Evolutionary conservation across 2,797 vertebrate species (phyloP).

Genomic region (Argentina silus): DNA sequence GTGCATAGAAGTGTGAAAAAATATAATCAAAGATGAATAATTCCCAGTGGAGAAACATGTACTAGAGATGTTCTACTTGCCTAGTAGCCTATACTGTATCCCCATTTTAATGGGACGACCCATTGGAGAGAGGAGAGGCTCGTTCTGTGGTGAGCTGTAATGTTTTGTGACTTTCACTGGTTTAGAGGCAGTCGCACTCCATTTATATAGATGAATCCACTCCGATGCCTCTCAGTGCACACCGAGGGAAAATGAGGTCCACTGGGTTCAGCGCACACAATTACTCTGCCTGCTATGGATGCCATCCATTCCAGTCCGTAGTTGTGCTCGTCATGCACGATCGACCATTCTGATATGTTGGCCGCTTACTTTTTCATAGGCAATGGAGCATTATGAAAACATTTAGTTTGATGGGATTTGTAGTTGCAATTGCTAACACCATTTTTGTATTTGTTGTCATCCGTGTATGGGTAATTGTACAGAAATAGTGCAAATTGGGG

Average conservation of each 20-base stretch:
- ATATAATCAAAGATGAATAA: neutral
- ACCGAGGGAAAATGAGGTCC: constrained; percentile 14
- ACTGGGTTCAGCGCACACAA: constrained; percentile 12
- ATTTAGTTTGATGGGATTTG: neutral
- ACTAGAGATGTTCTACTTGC: neutral
- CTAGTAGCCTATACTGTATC: neutral
- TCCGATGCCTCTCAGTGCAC: constrained; percentile 1
- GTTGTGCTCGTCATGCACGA: constrained; percentile 10
- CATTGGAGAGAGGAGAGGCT: neutral
- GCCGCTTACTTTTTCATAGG: constrained; percentile 1
- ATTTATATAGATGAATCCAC: neutral
- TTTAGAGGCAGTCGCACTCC: neutral
- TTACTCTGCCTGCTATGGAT: constrained; percentile 15
- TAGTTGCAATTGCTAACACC: neutral
- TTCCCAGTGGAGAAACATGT: neutral
- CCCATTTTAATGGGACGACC: neutral
- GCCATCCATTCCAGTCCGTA: neutral
- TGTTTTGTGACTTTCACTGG: neutral
- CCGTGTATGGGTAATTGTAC: neutral
- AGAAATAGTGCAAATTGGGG: too few relatives aligned
- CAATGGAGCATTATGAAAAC: neutral
- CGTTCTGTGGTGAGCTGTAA: neutral
- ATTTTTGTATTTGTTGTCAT: neutral
- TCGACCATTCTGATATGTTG: neutral
- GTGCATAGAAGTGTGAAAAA: neutral